Evolutionary conservation across 23 tunicate species (phyloP).

Genomic region (Trididemnum nubilum): DNA sequence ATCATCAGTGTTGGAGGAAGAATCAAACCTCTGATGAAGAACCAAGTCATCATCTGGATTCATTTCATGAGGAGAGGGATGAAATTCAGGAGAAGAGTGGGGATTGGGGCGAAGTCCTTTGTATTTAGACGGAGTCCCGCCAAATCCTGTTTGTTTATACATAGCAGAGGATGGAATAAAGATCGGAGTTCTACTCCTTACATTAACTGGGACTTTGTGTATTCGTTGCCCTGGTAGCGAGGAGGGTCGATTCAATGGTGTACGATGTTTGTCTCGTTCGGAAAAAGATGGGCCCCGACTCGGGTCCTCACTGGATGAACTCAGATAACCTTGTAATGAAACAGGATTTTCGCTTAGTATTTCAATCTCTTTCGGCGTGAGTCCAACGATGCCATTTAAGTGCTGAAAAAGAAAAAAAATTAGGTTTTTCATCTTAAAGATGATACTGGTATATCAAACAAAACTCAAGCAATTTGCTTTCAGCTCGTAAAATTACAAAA

Average conservation of each 20-base stretch:
- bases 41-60: slow-evolving; percentile 45
- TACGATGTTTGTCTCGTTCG: background rate
- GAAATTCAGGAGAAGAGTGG: slow-evolving; percentile 26
- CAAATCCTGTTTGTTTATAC: too few species aligned
- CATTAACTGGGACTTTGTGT: background rate
- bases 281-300: background rate
- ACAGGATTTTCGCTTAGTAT: slow-evolving; percentile 39
- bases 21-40: background rate
- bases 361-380: slow-evolving; percentile 78
- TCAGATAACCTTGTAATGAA: slow-evolving; percentile 19
- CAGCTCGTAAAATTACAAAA: too few species aligned
- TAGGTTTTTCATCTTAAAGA: too few species aligned
- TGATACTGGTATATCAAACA: too few species aligned
- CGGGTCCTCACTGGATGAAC: slow-evolving; percentile 28
- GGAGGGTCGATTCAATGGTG: slow-evolving; percentile 36
- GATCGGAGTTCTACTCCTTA: slow-evolving; percentile 59
- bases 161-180: background rate
- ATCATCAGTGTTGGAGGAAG: too few species aligned
- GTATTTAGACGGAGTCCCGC: too few species aligned
- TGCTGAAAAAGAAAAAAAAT: slow-evolving; percentile 53
- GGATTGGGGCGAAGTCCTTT: too few species aligned
- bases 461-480: too few species aligned
- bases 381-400: slow-evolving; percentile 61
- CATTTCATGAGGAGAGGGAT: slow-evolving; percentile 46
- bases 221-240: slow-evolving; percentile 54